These are phyloP conservation scores for Dyspetes luteomarginatus DNA, from an alignment of 2,888 invertebrate species.

Conservation along the genomic window DNA sequence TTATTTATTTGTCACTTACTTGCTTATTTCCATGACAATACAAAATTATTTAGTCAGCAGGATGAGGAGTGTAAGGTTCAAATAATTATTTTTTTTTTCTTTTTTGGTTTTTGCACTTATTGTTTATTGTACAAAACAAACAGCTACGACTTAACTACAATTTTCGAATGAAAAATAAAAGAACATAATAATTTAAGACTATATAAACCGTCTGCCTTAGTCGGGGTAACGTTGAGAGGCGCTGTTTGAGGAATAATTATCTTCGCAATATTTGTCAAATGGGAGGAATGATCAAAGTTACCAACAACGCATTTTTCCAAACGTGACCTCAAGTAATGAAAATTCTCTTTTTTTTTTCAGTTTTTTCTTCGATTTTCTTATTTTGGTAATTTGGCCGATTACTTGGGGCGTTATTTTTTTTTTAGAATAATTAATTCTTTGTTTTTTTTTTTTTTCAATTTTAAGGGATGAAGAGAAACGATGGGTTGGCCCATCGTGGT, in stretches of 20 bases:
- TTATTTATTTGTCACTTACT: too few relatives aligned
- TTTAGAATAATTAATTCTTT: too few relatives aligned
- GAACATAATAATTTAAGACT: conserved; percentile 67
- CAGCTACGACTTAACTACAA: conserved; percentile 71
- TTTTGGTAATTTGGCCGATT: neutral
- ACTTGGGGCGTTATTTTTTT: neutral
- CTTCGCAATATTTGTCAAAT: conserved; percentile 10
- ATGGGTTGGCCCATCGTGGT: too few relatives aligned
- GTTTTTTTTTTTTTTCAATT: too few relatives aligned
- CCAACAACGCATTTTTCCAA: conserved; percentile 73
- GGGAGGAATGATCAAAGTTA: conserved; percentile 50
- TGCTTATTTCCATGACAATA: too few relatives aligned
- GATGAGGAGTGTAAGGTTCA: neutral
- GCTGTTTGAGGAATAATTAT: conserved; percentile 62
- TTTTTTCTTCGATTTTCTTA: neutral
- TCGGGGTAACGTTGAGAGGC: conserved; percentile 76
- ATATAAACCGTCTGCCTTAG: conserved; percentile 71
- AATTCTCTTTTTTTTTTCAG: conserved; percentile 33
- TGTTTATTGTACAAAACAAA: conserved; percentile 78
- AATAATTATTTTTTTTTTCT: neutral
- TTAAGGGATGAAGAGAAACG: too few relatives aligned
- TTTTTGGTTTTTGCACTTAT: conserved; percentile 60
- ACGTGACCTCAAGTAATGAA: conserved; percentile 77
- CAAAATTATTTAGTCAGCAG: neutral
- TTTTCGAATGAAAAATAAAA: conserved; percentile 62